These are phyloP conservation scores for Cinclus mexicanus DNA, from an alignment of 2,113 vertebrate genomes.

Conservation along the genomic window DNA sequence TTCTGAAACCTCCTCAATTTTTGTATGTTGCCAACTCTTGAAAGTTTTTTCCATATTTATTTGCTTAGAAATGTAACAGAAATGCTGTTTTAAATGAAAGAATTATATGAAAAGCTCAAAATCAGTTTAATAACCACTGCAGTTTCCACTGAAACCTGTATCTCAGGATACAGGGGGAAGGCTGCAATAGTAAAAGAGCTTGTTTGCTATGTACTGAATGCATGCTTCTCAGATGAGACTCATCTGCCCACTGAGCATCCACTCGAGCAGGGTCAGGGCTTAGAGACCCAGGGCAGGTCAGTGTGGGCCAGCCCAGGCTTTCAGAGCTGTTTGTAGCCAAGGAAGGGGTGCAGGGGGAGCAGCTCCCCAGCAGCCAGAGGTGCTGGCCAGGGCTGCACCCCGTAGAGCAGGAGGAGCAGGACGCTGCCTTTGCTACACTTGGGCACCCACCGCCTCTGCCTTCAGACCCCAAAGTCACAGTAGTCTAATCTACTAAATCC, in stretches of 20 bases:
- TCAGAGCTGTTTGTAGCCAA: rapidly evolving
- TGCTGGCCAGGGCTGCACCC: neutral
- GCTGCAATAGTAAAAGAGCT: neutral
- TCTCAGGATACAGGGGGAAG: slow-evolving; percentile 9
- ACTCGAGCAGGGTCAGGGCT: neutral
- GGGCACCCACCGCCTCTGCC: neutral
- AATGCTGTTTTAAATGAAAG: neutral
- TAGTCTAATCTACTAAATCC: neutral
- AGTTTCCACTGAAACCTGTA: neutral
- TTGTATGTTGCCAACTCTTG: neutral
- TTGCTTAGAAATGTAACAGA: neutral
- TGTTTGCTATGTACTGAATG: neutral
- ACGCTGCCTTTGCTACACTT: neutral
- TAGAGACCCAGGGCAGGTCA: neutral
- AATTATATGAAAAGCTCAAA: slow-evolving; percentile 10
- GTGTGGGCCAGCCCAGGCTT: neutral
- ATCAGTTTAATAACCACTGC: slow-evolving; percentile 9
- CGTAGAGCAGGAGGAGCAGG: neutral
- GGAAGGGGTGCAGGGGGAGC: neutral
- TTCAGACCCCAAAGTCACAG: neutral
- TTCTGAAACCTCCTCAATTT: neutral
- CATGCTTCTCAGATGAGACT: neutral
- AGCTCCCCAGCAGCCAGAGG: neutral
- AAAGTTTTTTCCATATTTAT: neutral
- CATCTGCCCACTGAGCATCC: neutral